Base-by-base conservation (phyloP, 2,888 invertebrate species). In the Leptinotarsa haldemani region DNA sequence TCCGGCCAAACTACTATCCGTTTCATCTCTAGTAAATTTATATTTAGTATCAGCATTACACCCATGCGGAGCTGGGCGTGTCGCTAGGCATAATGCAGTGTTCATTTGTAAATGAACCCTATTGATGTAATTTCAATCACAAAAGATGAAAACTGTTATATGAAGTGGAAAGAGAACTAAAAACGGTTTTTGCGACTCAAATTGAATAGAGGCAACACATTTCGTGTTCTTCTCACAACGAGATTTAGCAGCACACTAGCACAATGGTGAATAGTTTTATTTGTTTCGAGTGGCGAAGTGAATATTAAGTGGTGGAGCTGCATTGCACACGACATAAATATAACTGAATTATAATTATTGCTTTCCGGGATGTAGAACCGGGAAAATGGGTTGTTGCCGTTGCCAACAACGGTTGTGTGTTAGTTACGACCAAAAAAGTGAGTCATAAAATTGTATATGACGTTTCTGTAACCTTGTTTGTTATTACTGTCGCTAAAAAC, bases 331-430 rank as follows among this genome's bases (percentile, higher is more conserved):
- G 75, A 75, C 75, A 75, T 75, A 75, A 40, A 40, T 40, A 40
- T 40, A 72, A 72, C 69, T 75, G 75, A 75, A 75, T 72, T 75
- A 75, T 72, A 75, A 75, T 75, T 70, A 75, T 75, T 72, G 70
- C 72, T 75, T 72, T 70, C 72, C 69, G 75, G 70, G 70, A 70
- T 61, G 58, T 69, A 69, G 64, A 18, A 47, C 30, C 48, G 40
- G 61, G 40, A 70, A 61, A 74, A 74, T 68, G 71, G 74, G 74
- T 71, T 68, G 74, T 74, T 74, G 74, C 70, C 74, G 74, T 74
- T 74, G 74, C 70, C 74, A 74, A 71, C 74, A 64, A 69, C 68
- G 74, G 64, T 71, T 68, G 74, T 65, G 74, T 65, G 65, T 52
- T 63, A 67, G 63, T 67, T 74, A 70, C 25, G 53, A 69, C 53